Percentiles rank a stretch among this genome's conserved stretches.
Evolutionary conservation across 2,888 invertebrate species (phyloP).

Genomic region (Liposcelis brunnea): DNA sequence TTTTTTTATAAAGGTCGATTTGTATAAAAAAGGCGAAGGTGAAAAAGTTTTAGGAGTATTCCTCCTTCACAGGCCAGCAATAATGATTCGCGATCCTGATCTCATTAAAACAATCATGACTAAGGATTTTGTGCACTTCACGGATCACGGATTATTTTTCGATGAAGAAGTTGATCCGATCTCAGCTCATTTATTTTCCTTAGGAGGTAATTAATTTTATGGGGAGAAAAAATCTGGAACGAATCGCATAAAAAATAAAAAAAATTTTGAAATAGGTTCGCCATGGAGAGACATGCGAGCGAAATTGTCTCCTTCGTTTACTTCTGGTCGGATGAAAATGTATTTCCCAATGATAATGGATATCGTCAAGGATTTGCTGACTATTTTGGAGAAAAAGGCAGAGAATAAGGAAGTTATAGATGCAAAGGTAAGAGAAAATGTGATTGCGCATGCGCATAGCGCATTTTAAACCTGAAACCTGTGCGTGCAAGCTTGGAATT

Average conservation of each 20-base stretch:
- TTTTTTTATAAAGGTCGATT: conserved; percentile 6
- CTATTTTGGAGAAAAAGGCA: conserved; percentile 1
- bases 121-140: conserved; percentile 6
- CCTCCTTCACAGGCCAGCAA: conserved; percentile 3
- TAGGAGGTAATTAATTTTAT: conserved; percentile 4
- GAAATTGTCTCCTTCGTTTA: conserved; percentile 5
- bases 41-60: conserved; percentile 4
- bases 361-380: conserved; percentile 3
- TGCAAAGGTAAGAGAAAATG: conserved; percentile 1
- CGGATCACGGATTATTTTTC: conserved; percentile 4
- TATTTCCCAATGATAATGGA: conserved; percentile 8
- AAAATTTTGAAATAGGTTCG: neutral
- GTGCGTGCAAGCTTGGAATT: too few species aligned
- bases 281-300: conserved; percentile 7
- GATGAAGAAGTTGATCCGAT: conserved; percentile 7
- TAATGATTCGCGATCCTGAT: conserved; percentile 4
- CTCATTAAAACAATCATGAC: conserved; percentile 7
- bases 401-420: neutral
- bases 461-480: too few species aligned
- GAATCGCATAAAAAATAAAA: neutral
- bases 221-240: neutral
- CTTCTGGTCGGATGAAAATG: conserved; percentile 6
- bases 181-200: conserved; percentile 5
- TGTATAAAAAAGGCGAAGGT: conserved; percentile 7
- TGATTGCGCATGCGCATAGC: too few species aligned